A percentile compares a stretch with the other conserved stretches of the same genome.
Conservation (phyloP, 2,888 invertebrate species). For the Platycnemis pennipes region DNA sequence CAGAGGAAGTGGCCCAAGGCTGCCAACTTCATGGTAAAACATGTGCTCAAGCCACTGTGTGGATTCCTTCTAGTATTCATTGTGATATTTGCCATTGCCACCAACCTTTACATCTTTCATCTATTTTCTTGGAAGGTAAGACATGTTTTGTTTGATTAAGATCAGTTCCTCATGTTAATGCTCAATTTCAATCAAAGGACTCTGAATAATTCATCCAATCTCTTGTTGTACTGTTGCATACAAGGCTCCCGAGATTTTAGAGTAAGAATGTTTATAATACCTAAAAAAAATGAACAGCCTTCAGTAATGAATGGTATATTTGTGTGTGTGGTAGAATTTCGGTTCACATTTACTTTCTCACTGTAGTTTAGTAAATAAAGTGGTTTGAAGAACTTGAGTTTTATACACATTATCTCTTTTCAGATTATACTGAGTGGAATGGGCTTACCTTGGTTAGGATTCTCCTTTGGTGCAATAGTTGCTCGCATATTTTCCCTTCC, state of each 20-base stretch:
- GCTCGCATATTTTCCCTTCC: slow-evolving; percentile 84
- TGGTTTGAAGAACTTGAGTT: not conserved
- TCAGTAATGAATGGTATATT: too few species aligned
- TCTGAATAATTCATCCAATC: too few species aligned
- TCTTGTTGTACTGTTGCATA: too few species aligned
- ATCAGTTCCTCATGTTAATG: too few species aligned
- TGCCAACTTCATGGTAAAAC: slow-evolving; percentile 85
- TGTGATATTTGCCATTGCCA: slow-evolving; percentile 91
- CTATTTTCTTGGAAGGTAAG: slow-evolving; percentile 92
- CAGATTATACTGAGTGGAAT: slow-evolving; percentile 91
- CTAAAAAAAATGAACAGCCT: too few species aligned
- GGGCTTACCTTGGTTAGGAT: slow-evolving; percentile 91
- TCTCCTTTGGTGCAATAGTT: slow-evolving; percentile 84
- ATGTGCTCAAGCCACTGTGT: slow-evolving; percentile 91
- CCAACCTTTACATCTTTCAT: slow-evolving; percentile 94
- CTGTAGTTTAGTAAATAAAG: not conserved
- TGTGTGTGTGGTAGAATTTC: too few species aligned
- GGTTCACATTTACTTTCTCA: too few species aligned
- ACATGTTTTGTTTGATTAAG: not conserved
- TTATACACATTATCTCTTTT: slow-evolving; percentile 73
- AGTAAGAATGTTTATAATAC: too few species aligned
- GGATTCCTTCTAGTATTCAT: slow-evolving; percentile 90
- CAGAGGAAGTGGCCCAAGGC: slow-evolving; percentile 86
- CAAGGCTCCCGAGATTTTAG: too few species aligned
- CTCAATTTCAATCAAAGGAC: too few species aligned